Percentiles rank a stretch among this genome's conserved stretches.
Evolutionary conservation across 92 coral and sea anemone species (phyloP).

Genomic region (Porites rus): DNA sequence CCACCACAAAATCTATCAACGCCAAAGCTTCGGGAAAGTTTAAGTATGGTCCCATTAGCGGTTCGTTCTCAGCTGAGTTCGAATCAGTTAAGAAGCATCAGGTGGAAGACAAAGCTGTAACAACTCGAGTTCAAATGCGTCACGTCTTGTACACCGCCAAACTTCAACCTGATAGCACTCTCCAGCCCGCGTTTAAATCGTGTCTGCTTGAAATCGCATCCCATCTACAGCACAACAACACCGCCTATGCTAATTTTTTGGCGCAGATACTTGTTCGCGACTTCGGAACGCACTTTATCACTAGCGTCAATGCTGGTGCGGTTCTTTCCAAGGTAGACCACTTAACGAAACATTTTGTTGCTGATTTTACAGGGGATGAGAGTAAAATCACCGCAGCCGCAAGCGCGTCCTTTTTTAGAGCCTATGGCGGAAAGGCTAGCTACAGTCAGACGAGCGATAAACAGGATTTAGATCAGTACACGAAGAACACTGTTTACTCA

Average conservation of each 20-base stretch:
- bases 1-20: slow-evolving; percentile 79
- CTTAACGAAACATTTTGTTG: slow-evolving; percentile 57
- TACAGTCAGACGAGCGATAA: slow-evolving; percentile 57
- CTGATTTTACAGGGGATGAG: slow-evolving; percentile 55
- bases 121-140: slow-evolving; percentile 90
- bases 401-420: slow-evolving; percentile 85
- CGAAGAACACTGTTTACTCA: slow-evolving; percentile 69
- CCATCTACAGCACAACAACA: slow-evolving; percentile 87
- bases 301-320: slow-evolving; percentile 93
- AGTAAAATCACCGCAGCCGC: slow-evolving; percentile 86
- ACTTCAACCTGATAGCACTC: slow-evolving; percentile 80
- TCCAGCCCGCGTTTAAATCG: slow-evolving; percentile 87
- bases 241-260: slow-evolving; percentile 84
- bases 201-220: slow-evolving; percentile 90
- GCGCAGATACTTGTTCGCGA: slow-evolving; percentile 89
- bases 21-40: slow-evolving; percentile 66
- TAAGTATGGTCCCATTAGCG: slow-evolving; percentile 65
- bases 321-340: slow-evolving; percentile 88
- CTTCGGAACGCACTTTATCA: slow-evolving; percentile 90
- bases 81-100: slow-evolving; percentile 85
- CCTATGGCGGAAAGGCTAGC: slow-evolving; percentile 68
- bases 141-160: slow-evolving; percentile 72
- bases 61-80: slow-evolving; percentile 77
- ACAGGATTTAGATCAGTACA: slow-evolving; percentile 72
- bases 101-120: slow-evolving; percentile 87